Percentiles rank a stretch among this genome's conserved stretches.
Evolutionary conservation across 2,113 vertebrate species (phyloP).

Genomic region (Bufo gargarizans): DNA sequence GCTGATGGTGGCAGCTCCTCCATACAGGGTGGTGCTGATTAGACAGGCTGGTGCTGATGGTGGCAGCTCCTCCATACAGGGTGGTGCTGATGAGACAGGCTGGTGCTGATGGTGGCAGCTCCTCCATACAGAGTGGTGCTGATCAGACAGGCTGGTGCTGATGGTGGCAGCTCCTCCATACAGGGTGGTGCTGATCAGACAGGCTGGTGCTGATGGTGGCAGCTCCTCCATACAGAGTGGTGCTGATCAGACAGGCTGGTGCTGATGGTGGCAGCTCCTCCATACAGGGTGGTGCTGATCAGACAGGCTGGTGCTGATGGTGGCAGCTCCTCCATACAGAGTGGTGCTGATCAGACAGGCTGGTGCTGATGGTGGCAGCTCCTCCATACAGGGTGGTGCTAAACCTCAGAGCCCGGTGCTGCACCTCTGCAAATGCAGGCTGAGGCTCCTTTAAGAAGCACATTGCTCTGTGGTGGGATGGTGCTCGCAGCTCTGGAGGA

Average conservation of each 20-base stretch:
- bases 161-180: no score
- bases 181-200: neutral
- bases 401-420: neutral
- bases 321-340: neutral
- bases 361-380: neutral
- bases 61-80: no score
- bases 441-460: constrained; percentile 84
- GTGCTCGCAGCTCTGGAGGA: constrained; percentile 78
- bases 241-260: neutral
- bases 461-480: constrained; percentile 74
- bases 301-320: neutral
- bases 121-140: no score
- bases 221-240: neutral
- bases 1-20: no score
- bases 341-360: neutral
- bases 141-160: no score
- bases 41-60: no score
- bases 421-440: constrained; percentile 60
- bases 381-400: neutral
- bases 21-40: no score
- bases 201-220: neutral
- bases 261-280: neutral
- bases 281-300: neutral
- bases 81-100: no score
- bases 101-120: no score